A percentile compares a stretch with the other conserved stretches of the same genome.
Evolutionary conservation across 64 coral and sea anemone genomes (phyloP).

Genomic region (Exaiptasia diaphana): DNA sequence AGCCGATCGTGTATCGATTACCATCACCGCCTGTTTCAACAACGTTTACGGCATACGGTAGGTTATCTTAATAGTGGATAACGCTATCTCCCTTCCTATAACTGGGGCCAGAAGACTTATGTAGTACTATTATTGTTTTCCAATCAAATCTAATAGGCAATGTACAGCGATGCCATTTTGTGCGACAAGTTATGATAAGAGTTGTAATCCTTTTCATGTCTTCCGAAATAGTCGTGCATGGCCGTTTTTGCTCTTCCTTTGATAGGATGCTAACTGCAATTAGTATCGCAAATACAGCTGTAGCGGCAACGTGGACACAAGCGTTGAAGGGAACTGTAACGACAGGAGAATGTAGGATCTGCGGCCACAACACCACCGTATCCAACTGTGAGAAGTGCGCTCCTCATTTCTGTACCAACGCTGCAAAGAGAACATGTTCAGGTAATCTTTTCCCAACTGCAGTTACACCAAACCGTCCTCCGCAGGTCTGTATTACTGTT

Average conservation of each 20-base stretch:
- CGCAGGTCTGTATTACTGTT: no score
- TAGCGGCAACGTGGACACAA: constrained; percentile 41
- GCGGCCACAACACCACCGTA: constrained; percentile 65
- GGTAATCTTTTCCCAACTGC: no score
- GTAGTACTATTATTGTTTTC: background rate
- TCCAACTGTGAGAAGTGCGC: constrained; percentile 80
- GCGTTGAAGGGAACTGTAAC: constrained; percentile 61
- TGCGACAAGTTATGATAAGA: no score
- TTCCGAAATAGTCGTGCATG: background rate
- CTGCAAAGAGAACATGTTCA: constrained; percentile 55
- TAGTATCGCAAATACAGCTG: constrained; percentile 70
- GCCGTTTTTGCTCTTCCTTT: background rate
- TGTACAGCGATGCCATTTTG: no score
- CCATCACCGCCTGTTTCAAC: background rate
- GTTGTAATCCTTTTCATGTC: background rate
- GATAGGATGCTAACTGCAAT: constrained; percentile 39
- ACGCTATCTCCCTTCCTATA: no score
- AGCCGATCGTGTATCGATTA: constrained; percentile 65
- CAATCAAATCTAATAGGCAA: no score
- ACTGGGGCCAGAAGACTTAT: background rate
- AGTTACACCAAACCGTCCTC: no score
- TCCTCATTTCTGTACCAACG: constrained; percentile 71
- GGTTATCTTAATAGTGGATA: no score
- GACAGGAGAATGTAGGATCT: constrained; percentile 82
- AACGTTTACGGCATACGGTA: constrained; percentile 49